These are phyloP conservation scores for Lepus oiostolus DNA, from an alignment of 2,797 vertebrate species.

Conservation along the genomic window DNA sequence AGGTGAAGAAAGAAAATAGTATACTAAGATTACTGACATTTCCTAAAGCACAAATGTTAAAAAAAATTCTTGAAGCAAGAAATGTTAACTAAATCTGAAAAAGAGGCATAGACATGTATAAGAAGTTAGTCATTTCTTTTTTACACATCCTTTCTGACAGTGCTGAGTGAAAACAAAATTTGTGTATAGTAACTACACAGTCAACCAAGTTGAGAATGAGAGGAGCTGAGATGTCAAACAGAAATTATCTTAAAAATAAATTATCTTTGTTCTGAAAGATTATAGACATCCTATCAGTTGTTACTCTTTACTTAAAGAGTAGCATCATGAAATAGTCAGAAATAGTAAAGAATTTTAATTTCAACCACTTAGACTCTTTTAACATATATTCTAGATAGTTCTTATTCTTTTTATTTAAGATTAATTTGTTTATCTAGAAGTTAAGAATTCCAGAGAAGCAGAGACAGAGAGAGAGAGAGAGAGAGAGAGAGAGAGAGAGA, in stretches of 20 bases:
- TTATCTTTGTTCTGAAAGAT: background rate
- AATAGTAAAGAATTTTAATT: background rate
- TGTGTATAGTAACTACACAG: background rate
- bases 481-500: no score
- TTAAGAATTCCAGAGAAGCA: no score
- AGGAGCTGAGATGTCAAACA: background rate
- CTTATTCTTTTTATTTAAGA: no score
- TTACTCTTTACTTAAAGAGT: background rate
- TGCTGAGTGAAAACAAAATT: background rate
- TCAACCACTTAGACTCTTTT: background rate
- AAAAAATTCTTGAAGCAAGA: slow-evolving; percentile 39
- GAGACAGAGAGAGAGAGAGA: no score
- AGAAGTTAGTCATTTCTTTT: background rate
- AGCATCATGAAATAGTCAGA: background rate
- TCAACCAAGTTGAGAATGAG: background rate
- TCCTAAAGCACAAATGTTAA: slow-evolving; percentile 25
- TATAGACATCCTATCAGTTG: background rate
- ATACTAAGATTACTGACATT: background rate
- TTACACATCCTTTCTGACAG: background rate
- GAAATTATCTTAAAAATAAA: background rate
- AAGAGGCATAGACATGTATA: background rate
- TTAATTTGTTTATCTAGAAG: no score
- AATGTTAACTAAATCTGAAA: background rate
- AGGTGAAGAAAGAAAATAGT: background rate
- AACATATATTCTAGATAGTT: background rate